phyloP scores from a whole-genome alignment of 2,888 invertebrate species.

The Polyommatus iphigenia region DNA sequence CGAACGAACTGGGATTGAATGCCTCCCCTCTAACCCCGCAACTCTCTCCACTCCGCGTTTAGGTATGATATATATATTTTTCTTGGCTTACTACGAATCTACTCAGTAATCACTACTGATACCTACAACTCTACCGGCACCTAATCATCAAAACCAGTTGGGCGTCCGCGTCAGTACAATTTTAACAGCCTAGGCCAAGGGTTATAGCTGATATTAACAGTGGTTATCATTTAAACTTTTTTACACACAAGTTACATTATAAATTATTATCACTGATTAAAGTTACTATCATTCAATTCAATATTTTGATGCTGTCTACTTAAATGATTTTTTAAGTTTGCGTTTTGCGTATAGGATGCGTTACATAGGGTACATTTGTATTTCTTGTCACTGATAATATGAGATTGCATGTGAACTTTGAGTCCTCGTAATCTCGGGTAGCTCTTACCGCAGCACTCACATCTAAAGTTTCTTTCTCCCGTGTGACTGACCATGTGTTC shows the following conservation, averaged over 20 bases:
- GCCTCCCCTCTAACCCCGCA: too few species aligned
- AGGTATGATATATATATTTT: too few species aligned
- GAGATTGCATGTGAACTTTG: conserved; percentile 80
- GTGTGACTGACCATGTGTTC: conserved; percentile 72
- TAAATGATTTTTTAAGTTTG: conserved; percentile 79
- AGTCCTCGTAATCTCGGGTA: conserved; percentile 63
- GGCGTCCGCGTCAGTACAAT: too few species aligned
- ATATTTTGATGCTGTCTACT: conserved; percentile 65
- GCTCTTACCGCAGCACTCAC: conserved; percentile 67
- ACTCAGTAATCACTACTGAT: too few species aligned
- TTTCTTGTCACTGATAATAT: conserved; percentile 74
- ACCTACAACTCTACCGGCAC: too few species aligned
- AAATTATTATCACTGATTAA: conserved; percentile 36
- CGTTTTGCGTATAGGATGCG: conserved; percentile 77
- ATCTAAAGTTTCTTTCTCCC: conserved; percentile 66
- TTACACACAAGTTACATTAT: background rate
- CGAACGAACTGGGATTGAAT: too few species aligned
- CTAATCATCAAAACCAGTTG: too few species aligned
- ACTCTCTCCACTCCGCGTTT: too few species aligned
- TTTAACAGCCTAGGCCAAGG: too few species aligned
- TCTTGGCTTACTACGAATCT: too few species aligned
- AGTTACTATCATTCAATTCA: conserved; percentile 46
- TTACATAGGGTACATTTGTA: conserved; percentile 74
- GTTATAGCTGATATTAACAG: too few species aligned
- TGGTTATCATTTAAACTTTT: background rate